Conservation (phyloP, 2,113 vertebrate genomes). For the Zosterops pallidus region DNA sequence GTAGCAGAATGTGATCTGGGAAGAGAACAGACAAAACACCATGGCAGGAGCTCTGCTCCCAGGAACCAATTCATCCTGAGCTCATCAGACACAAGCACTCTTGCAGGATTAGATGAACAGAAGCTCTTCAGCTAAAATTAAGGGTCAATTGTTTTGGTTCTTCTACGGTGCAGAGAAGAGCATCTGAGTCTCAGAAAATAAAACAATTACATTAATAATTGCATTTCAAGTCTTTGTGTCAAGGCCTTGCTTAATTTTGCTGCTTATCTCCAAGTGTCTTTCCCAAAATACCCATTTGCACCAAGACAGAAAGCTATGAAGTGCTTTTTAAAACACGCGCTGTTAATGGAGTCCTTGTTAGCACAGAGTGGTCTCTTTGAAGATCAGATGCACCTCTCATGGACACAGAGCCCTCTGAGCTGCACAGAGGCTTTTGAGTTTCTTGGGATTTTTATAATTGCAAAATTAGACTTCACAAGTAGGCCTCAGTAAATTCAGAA, state of each 20-base stretch:
- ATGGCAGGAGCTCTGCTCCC: constrained; percentile 25
- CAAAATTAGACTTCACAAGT: neutral
- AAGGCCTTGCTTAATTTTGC: constrained; percentile 28
- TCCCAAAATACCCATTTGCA: constrained; percentile 3
- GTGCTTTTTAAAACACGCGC: constrained; percentile 7
- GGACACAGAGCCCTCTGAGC: neutral
- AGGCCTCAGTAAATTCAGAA: neutral
- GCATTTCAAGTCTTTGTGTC: neutral
- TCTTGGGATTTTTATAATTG: neutral
- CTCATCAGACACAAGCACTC: constrained; percentile 23
- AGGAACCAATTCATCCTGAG: neutral
- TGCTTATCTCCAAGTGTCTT: neutral
- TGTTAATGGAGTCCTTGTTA: constrained; percentile 5
- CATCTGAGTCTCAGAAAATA: neutral
- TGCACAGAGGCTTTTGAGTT: neutral
- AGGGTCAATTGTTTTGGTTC: constrained; percentile 31
- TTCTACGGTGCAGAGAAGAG: neutral
- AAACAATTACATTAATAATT: constrained; percentile 52
- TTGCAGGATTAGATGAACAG: neutral
- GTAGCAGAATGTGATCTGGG: constrained; percentile 29
- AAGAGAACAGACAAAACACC: constrained; percentile 42
- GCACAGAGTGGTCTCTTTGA: neutral
- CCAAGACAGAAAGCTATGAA: neutral
- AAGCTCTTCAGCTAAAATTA: constrained; percentile 26
- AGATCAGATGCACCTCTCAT: neutral